Base-by-base conservation (phyloP, 2,888 invertebrate genomes). In the Hirtodrosophila duncani region DNA sequence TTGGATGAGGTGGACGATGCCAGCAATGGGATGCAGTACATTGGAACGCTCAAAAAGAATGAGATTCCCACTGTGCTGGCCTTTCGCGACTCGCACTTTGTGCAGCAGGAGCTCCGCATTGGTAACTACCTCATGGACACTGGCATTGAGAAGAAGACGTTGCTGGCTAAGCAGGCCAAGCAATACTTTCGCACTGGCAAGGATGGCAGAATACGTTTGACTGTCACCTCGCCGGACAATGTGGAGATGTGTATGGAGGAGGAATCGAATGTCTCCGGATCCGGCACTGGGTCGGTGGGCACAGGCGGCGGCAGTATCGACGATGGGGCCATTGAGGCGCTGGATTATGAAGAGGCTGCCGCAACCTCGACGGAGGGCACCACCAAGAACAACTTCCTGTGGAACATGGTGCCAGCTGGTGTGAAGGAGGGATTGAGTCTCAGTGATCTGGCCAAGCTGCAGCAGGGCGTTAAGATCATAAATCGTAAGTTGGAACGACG, bases 111-210 rank as follows among this genome's bases (percentile, higher is more conserved):
- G 55, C 56, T 87, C 51, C 83, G 86, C 21, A 86, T 86, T 50
- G 87, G 87, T 3, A 86, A 86, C 50, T 84, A 82, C 39, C 70
- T 83, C 1, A 86, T 87, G 86, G 86, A 87, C 60, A 86, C 86
- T 1, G 87, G 86, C 7, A 86, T 87, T 17, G 83, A 85, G 20
- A 86, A 85, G 72, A 83, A 83, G 56, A 69, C 82, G 0, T 20
- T 85, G 17, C 34, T 69, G 8, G 67, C 68, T 4, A 69, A 70
- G 5, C 74, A 75, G 50, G 70, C 70, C 0, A 79, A 71, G 39
- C 63, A 57, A 29, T 77, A 59, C 6, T 52, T 67, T 44, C 71
- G 53, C 26, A 64, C 63, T 0, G 67, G 55, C 3, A 74, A 65
- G 16, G 83, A 82, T 49, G 78, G 82, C 2, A 59, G 66, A 6